Evolutionary conservation across 2,888 invertebrate genomes (phyloP), one percentile per base, ranked within the genome.

Genomic region (Lepidonotus clava): DNA sequence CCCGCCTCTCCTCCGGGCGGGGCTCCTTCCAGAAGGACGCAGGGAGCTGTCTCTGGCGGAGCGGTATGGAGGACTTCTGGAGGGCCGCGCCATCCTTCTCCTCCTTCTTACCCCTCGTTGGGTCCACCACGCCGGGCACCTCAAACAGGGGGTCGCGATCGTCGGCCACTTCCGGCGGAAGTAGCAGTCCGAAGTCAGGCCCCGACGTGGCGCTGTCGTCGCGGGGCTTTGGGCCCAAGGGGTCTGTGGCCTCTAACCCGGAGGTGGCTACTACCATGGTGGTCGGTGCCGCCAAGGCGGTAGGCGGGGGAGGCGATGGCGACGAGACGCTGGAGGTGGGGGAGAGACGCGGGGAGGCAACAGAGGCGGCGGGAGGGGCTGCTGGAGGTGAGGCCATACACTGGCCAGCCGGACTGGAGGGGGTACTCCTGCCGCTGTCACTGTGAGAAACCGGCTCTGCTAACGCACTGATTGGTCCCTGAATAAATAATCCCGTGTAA

Each of bases 11-110:
- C 32, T 80, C 80, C 34, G 80, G 84, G 51, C 84, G 84, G 38
- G 87, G 87, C 61, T 87, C 87, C 84, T 87, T 66, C 87, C 87
- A 87, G 67, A 87, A 87, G 5, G 87, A 87, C 2, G 87, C 87
- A 2, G 87, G 87, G 5, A 87, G 61, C 36, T 87, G 87, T 11
- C 87, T 46, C 56, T 87, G 87, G 36, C 87, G 84, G 46, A 87
- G 56, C 18, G 87, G 87, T 32, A 87, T 77, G 83, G 53, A 53
- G n/a, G 46, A n/a, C 80, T 41, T 80, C 36, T 38, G 34, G 71
- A 5, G 21, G 5, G 36, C 71, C 0, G 71, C 24, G 4, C 36
- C 71, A 14, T 71, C 71, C 46, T 46, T 80, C 1, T 14, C 28
- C 1, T 51, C 51, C n/a, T 8, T 34, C 24, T 32, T 1, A n/a